Evolutionary conservation across 2,888 invertebrate species (phyloP), one percentile per base, ranked within the genome.

Genomic region (Leptogaster cylindrica): DNA sequence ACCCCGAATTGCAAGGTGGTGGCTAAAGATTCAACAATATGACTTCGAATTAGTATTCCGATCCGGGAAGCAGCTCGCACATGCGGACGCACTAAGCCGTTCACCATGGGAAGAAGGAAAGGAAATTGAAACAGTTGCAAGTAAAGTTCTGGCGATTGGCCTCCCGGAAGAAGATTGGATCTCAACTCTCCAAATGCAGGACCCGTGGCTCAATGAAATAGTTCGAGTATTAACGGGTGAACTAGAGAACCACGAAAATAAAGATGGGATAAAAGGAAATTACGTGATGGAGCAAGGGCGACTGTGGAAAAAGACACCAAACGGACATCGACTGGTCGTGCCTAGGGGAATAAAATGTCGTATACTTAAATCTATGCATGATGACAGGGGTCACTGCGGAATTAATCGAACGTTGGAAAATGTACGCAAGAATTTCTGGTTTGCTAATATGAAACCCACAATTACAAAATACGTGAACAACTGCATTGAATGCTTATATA

Each of bases 121-220:
- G 2, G 61, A 61, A 7, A 3, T 4, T 8, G 14, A 46, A 2
- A 39, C 28, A 16, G 39, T 70, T 18, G 46, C 12, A 1, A 36
- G 52, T 14, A 14, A 46, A 16, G 18, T 46, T 3, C 4, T 46
- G 14, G 18, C 18, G 18, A 46, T 46, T 14, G 14, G 46, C 10
- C 12, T 46, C 16, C 14, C 46, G 5, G 46, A 46, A 16, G 14
- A n/a, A 46, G 46, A 46, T 12, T 72, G 71, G 71, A n/a, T 71
- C 2, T n/a, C 68, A 2, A 66, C 70, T 0, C 67, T 71, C 66
- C 71, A 71, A 48, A 12, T 69, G 2, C 66, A 66, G 36, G 69
- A 70, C 31, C 27, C 67, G n/a, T 12, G 33, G 8, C 23, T 70
- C 12, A 7, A 8, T 3, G 23, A 68, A 16, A 65, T 8, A 28